Base-by-base conservation (phyloP, 1,140 invertebrate genomes). In the Leptinotarsa lineolata region DNA sequence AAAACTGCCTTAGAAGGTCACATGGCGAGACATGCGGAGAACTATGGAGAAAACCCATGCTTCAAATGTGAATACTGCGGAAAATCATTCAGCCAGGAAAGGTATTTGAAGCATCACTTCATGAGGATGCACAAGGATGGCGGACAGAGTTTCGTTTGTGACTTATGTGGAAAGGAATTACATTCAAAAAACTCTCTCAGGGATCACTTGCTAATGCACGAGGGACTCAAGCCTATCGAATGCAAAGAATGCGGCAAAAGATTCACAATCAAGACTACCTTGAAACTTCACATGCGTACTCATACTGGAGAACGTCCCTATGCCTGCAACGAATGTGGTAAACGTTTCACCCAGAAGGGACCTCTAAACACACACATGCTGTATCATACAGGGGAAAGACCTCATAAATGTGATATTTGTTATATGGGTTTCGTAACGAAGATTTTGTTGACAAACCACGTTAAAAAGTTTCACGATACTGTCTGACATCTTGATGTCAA, bases 291-390 rank as follows among this genome's bases (percentile, higher is more conserved):
- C 86, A 91, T 92, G 81, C 82, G 91, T 3, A 90, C 89, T 0
- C 91, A 92, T 77, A 90, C 89, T 0, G 90, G 92, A 3, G 92
- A 94, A 80, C 91, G 93, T 78, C 93, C 93, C 0, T 94, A 93
- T 80, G 88, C 88, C 24, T 94, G 93, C 84, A 88, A 90, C 68
- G 87, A 89, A 72, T 95, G 94, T 84, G 89, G 88, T 5, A 86
- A 92, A 69, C 88, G 90, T 74, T 94, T 94, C 81, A 91, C 92
- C n/a, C 86, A 91, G 79, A 90, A 90, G 66, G 84, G 80, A 6
- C 81, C 81, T 15, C 76, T 82, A 44, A 84, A 77, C 30, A 77
- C 79, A 1, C 83, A 83, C 72, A 87, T 92, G 70, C 83, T 92
- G 74, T 92, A 90, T n/a, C 93, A 94, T 77, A 93, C 92, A 0